Percentiles rank a stretch among this genome's conserved stretches.
Conservation (phyloP, 2,113 vertebrate genomes). For the Dunckerocampus dactyliophorus region DNA sequence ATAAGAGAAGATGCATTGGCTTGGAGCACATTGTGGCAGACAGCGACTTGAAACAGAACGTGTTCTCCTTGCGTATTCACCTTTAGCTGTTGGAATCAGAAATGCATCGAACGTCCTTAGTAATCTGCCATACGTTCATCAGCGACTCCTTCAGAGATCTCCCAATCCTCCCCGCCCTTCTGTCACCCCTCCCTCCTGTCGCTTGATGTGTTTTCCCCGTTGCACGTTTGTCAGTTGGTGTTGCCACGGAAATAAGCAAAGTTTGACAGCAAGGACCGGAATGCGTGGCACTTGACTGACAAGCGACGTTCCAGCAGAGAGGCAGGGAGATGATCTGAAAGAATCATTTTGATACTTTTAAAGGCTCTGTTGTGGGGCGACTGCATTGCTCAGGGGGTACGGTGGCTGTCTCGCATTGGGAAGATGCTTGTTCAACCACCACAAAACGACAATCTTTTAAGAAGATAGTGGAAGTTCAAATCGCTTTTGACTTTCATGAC, state of each 20-base stretch:
- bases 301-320: conserved; percentile 43
- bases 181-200: conserved; percentile 17
- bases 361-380: neutral
- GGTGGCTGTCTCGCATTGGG: neutral
- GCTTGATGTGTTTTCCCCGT: conserved; percentile 45
- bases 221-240: conserved; percentile 22
- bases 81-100: no score
- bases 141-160: conserved; percentile 23
- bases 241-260: conserved; percentile 31
- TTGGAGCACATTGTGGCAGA: neutral
- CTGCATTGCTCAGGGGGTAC: neutral
- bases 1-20: neutral
- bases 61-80: no score
- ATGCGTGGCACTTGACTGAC: conserved; percentile 55
- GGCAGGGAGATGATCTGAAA: conserved; percentile 43
- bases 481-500: no score
- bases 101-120: conserved; percentile 20
- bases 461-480: no score
- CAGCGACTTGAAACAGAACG: neutral
- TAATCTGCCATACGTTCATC: conserved; percentile 37
- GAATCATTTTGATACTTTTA: neutral
- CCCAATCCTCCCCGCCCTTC: conserved; percentile 1
- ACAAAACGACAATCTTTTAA: no score
- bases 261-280: conserved; percentile 30
- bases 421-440: neutral